A percentile compares a stretch with the other conserved stretches of the same genome.
Evolutionary conservation across 1,140 invertebrate genomes (phyloP).

Genomic region (Gerris buenoi): DNA sequence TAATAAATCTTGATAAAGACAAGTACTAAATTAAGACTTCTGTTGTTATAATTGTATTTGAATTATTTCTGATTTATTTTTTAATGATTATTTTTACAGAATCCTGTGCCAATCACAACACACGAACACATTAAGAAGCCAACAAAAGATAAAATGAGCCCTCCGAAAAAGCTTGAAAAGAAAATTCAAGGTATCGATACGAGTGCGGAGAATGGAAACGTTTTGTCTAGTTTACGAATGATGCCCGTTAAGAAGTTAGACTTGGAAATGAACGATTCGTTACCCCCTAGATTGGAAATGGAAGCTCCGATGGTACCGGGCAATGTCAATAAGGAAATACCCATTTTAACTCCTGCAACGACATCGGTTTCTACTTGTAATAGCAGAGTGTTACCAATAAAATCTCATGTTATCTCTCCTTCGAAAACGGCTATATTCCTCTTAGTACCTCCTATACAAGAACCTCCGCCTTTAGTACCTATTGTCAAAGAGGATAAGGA

Average conservation of each 20-base stretch:
- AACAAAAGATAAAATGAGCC: background rate
- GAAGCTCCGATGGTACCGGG: slow-evolving; percentile 9
- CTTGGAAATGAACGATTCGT: too few species aligned
- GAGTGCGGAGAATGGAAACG: slow-evolving; percentile 13
- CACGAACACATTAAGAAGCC: too few species aligned
- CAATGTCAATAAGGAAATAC: slow-evolving; percentile 12
- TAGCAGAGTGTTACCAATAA: too few species aligned
- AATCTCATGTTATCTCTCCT: background rate
- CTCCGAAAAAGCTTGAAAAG: background rate
- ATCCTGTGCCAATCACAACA: too few species aligned
- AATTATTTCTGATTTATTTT: too few species aligned
- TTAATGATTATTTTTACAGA: too few species aligned
- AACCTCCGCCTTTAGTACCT: background rate
- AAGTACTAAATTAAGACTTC: too few species aligned
- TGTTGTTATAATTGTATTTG: too few species aligned
- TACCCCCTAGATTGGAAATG: slow-evolving; percentile 15
- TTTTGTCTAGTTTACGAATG: slow-evolving; percentile 14
- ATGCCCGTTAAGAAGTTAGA: slow-evolving; percentile 11
- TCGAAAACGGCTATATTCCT: background rate
- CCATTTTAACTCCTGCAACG: slow-evolving; percentile 11
- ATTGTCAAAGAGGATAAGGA: too few species aligned
- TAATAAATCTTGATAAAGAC: too few species aligned
- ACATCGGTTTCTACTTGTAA: too few species aligned
- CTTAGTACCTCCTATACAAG: background rate
- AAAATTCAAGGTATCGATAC: slow-evolving; percentile 11